These are phyloP conservation scores for Choristoneura rosaceana DNA, from an alignment of 2,888 invertebrate species.

Conservation along the genomic window DNA sequence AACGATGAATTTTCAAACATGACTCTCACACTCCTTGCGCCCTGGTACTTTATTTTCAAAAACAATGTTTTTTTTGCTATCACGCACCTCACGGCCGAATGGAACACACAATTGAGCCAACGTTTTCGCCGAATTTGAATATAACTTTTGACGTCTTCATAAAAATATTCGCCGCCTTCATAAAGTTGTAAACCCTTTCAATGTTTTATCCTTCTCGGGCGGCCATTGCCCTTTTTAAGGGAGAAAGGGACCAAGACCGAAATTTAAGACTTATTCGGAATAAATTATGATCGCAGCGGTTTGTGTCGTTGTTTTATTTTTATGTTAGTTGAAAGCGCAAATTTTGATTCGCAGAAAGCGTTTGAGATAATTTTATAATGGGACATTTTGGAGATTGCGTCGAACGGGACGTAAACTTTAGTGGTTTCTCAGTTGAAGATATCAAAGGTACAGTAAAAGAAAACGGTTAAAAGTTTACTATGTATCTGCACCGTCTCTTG, in stretches of 20 bases:
- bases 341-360: constrained; percentile 35
- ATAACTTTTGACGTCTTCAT: constrained; percentile 42
- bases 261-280: constrained; percentile 30
- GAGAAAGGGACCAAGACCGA: constrained; percentile 24
- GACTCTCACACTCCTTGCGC: constrained; percentile 11
- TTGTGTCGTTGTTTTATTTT: constrained; percentile 28
- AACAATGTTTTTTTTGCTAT: constrained; percentile 6
- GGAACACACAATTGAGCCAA: constrained; percentile 17
- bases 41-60: constrained; percentile 11
- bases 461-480: constrained; percentile 33
- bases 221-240: constrained; percentile 28
- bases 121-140: constrained; percentile 33
- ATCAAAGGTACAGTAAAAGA: constrained; percentile 34
- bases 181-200: constrained; percentile 39
- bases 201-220: constrained; percentile 33
- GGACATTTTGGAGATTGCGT: constrained; percentile 29
- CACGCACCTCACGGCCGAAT: constrained; percentile 1
- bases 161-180: constrained; percentile 39
- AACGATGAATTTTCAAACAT: constrained; percentile 42
- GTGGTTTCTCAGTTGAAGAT: constrained; percentile 10
- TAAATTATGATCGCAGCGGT: constrained; percentile 35
- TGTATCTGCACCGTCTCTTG: constrained; percentile 31
- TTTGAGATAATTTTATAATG: constrained; percentile 36
- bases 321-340: constrained; percentile 23
- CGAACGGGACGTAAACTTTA: constrained; percentile 31